Evolutionary conservation across 2,113 vertebrate species (phyloP).

Genomic region (Pseudorectes ferrugineus): DNA sequence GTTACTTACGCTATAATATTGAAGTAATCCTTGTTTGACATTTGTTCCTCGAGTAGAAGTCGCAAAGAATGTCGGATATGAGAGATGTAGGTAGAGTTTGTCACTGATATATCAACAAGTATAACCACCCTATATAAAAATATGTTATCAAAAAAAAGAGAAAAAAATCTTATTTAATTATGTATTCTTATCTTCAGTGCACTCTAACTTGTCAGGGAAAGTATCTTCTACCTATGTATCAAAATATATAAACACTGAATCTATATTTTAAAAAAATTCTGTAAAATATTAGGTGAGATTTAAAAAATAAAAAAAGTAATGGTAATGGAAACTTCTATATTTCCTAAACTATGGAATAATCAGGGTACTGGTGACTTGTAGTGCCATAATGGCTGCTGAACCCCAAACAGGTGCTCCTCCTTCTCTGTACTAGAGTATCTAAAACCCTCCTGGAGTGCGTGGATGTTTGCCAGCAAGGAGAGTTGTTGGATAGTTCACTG

Average conservation of each 20-base stretch:
- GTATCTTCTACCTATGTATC: neutral
- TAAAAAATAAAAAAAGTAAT: neutral
- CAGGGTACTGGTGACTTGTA: neutral
- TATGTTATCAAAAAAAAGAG: neutral
- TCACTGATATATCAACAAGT: slow-evolving; percentile 75
- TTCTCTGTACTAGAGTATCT: neutral
- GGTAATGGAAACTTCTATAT: neutral
- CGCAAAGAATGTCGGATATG: slow-evolving; percentile 77
- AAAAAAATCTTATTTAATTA: neutral
- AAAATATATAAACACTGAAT: neutral
- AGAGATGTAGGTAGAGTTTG: slow-evolving; percentile 68
- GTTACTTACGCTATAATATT: slow-evolving; percentile 76
- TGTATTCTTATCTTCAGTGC: slow-evolving; percentile 3
- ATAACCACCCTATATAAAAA: slow-evolving; percentile 73
- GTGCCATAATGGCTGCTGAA: neutral
- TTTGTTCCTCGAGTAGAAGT: slow-evolving; percentile 80
- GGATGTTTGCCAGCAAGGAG: neutral
- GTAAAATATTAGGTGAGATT: neutral
- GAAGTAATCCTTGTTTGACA: slow-evolving; percentile 76
- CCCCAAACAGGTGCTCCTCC: neutral
- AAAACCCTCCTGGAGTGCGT: accelerated
- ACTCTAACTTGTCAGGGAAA: neutral
- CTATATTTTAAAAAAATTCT: accelerated
- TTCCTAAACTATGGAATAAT: neutral
- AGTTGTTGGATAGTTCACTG: neutral